phyloP scores from a whole-genome alignment of 2,113 vertebrate genomes.

The Urocynchramus pylzowi region DNA sequence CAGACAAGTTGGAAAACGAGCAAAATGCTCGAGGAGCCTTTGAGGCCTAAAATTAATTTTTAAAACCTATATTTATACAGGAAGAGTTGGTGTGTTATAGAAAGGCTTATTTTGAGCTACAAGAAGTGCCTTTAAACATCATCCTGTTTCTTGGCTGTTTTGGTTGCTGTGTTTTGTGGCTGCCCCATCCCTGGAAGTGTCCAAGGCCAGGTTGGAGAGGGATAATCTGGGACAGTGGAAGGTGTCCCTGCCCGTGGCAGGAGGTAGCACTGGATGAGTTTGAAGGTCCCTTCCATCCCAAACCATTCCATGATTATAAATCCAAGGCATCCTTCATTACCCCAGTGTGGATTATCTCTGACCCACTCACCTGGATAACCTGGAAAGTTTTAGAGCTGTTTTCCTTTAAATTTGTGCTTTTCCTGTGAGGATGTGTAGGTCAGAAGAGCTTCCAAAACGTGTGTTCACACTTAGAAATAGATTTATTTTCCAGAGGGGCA shows the following conservation, averaged over 20 bases:
- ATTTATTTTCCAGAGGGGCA: background rate
- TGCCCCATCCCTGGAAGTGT: background rate
- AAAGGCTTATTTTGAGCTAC: background rate
- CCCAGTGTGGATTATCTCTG: background rate
- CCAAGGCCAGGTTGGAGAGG: background rate
- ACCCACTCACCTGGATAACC: background rate
- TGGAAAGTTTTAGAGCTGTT: background rate
- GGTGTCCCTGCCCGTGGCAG: background rate
- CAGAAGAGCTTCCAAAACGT: background rate
- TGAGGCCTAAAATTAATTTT: background rate
- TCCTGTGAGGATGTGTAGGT: background rate
- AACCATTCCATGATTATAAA: background rate
- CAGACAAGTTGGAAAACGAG: background rate
- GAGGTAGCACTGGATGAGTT: background rate
- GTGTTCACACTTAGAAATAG: accelerated
- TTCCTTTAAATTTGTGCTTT: background rate
- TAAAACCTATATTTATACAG: background rate
- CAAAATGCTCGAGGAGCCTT: background rate
- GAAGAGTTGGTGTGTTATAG: background rate
- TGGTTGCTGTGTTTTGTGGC: background rate
- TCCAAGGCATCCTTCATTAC: background rate
- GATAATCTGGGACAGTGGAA: accelerated
- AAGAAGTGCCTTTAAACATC: background rate
- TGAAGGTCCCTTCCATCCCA: background rate
- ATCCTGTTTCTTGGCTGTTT: background rate